Conservation (phyloP, 2,113 vertebrate species). For the Solea senegalensis region DNA sequence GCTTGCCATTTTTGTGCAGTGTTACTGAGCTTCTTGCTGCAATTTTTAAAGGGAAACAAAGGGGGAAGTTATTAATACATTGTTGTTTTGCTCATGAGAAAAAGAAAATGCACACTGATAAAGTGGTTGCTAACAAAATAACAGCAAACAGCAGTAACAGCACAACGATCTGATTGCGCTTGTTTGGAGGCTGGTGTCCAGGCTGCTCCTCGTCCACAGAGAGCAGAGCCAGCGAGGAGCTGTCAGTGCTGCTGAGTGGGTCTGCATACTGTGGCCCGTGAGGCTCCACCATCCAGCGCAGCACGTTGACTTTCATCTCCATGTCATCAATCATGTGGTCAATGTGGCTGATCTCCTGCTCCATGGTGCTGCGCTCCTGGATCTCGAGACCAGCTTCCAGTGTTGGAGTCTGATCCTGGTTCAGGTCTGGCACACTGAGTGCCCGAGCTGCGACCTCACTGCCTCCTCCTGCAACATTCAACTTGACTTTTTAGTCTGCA, state of each 20-base stretch:
- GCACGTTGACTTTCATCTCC: slow-evolving; percentile 79
- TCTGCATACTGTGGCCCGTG: slow-evolving; percentile 66
- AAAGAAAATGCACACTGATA: slow-evolving; percentile 71
- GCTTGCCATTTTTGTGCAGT: slow-evolving; percentile 6
- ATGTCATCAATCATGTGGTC: slow-evolving; percentile 77
- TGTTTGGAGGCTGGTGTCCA: slow-evolving; percentile 10
- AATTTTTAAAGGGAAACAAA: slow-evolving; percentile 9
- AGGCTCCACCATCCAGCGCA: slow-evolving; percentile 79
- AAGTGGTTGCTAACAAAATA: slow-evolving; percentile 37
- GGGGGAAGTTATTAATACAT: not conserved
- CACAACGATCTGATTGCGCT: slow-evolving; percentile 45
- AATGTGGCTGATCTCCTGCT: slow-evolving; percentile 73
- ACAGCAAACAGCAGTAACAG: slow-evolving; percentile 59
- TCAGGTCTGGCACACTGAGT: slow-evolving; percentile 71
- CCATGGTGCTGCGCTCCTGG: slow-evolving; percentile 66
- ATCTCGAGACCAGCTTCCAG: slow-evolving; percentile 59
- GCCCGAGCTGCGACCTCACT: slow-evolving; percentile 75
- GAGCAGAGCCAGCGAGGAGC: slow-evolving; percentile 71
- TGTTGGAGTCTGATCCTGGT: slow-evolving; percentile 33
- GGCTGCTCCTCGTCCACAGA: slow-evolving; percentile 72
- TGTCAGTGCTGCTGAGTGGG: slow-evolving; percentile 70
- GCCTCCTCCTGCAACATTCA: slow-evolving; percentile 62
- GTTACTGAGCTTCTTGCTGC: not conserved
- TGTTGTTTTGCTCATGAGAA: slow-evolving; percentile 58
- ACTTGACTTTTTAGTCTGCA: not conserved